Conservation (phyloP, 2,113 vertebrate genomes). For the Muntiacus muntjak region DNA sequence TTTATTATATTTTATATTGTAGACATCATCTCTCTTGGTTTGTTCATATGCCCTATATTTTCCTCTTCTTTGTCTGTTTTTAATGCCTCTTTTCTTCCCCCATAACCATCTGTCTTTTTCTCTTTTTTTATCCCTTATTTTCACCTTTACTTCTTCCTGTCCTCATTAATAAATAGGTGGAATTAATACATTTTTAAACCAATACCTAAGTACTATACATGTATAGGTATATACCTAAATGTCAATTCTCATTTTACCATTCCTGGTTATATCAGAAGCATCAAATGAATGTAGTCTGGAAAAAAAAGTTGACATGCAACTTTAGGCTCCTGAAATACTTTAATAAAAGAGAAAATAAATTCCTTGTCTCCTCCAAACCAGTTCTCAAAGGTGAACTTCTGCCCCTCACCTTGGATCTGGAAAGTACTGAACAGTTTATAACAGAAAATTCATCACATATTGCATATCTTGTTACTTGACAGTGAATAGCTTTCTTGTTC, state of each 20-base stretch:
- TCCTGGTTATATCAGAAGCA: neutral
- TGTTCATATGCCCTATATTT: neutral
- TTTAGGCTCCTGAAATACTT: neutral
- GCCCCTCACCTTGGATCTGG: neutral
- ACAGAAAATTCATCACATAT: neutral
- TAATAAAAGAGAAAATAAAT: neutral
- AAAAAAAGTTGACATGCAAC: neutral
- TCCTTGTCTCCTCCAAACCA: neutral
- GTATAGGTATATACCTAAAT: neutral
- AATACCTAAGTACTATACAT: neutral
- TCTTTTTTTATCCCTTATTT: neutral
- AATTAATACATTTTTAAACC: neutral
- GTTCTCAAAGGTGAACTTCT: slow-evolving; percentile 3
- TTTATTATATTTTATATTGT: neutral
- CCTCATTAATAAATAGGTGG: neutral
- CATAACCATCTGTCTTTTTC: neutral
- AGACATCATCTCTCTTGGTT: neutral
- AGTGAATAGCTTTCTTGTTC: slow-evolving; percentile 49
- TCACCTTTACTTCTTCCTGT: neutral
- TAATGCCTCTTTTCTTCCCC: neutral
- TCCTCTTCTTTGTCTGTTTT: neutral
- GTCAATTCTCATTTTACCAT: neutral
- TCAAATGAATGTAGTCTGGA: neutral
- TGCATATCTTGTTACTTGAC: neutral
- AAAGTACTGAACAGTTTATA: neutral